Evolutionary conservation across 2,113 vertebrate species (phyloP).

Genomic region (Vimba vimba): DNA sequence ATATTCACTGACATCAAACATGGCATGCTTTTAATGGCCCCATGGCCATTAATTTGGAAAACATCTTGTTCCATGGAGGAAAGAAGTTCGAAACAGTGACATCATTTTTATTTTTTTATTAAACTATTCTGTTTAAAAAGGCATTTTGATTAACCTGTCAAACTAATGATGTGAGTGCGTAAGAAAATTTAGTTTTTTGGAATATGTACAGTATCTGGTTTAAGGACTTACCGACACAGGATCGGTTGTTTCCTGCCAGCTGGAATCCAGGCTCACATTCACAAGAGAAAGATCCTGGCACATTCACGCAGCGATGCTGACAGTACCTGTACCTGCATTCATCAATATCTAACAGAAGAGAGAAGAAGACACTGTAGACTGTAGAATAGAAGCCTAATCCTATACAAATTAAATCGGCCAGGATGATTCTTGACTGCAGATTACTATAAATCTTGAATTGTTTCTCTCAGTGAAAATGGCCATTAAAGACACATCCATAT

Average conservation of each 20-base stretch:
- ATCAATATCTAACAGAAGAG: constrained; percentile 80
- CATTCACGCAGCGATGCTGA: constrained; percentile 90
- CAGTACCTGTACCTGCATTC: constrained; percentile 90
- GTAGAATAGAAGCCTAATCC: not conserved
- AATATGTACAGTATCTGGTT: not conserved
- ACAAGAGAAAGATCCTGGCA: constrained; percentile 88
- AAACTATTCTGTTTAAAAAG: no score
- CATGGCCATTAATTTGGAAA: not conserved
- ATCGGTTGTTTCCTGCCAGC: constrained; percentile 88
- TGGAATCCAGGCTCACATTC: constrained; percentile 91
- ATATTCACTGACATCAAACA: no score
- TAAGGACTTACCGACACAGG: constrained; percentile 84
- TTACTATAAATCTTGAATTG: not conserved
- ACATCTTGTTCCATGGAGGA: not conserved
- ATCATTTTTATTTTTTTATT: not conserved
- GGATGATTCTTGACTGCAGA: not conserved
- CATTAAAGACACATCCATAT: not conserved
- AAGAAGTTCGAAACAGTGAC: not conserved
- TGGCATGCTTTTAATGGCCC: not conserved
- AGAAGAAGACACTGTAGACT: not conserved
- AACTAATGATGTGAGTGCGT: not conserved
- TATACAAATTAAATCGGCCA: not conserved
- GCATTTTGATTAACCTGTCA: not conserved
- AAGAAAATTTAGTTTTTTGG: not conserved
- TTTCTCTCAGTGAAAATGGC: not conserved